Base-by-base conservation (phyloP, 2,888 invertebrate genomes). In the Ethmia dodecea region DNA sequence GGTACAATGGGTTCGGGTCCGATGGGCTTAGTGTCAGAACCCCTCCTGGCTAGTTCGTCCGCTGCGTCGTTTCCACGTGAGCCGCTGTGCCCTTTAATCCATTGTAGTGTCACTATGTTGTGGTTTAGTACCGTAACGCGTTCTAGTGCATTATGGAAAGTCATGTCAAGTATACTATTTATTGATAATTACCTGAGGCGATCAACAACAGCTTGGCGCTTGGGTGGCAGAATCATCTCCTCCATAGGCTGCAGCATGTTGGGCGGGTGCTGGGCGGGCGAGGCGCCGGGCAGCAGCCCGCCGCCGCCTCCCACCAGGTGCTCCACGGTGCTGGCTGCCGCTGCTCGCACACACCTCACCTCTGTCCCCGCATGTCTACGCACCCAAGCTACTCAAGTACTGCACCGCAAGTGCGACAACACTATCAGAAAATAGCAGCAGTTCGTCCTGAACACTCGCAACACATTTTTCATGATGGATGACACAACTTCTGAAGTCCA, bases 161-260 rank as follows among this genome's bases (percentile, higher is more conserved):
- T n/a, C n/a, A n/a, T n/a, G n/a, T n/a, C n/a, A n/a, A n/a, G n/a
- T n/a, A n/a, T n/a, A n/a, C n/a, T n/a, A n/a, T n/a, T n/a, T n/a
- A n/a, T n/a, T n/a, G n/a, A n/a, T n/a, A n/a, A n/a, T n/a, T n/a
- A n/a, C 90, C 89, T 86, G 35, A 95, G 84, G 47, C 95, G 90
- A 73, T 96, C 96, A 58, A 97, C 93, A 65, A 94, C 94, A 64
- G 94, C 94, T 77, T 94, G 94, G 49, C 92, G 87, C 74, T 94
- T 94, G 25, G 94, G 92, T 60, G 94, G 92, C 65, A 93, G 86
- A 61, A 94, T 93, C 81, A 94, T 93, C 59, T 89, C 80, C 64
- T 87, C 86, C 80, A 88, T 88, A 55, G 89, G 87, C 65, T 88
- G 88, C 65, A 89, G 87, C 84, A 88, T 86, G 80, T 88, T 90